These are phyloP conservation scores for Saccostrea cuccullata DNA, from an alignment of 1,140 invertebrate species.

Conservation along the genomic window DNA sequence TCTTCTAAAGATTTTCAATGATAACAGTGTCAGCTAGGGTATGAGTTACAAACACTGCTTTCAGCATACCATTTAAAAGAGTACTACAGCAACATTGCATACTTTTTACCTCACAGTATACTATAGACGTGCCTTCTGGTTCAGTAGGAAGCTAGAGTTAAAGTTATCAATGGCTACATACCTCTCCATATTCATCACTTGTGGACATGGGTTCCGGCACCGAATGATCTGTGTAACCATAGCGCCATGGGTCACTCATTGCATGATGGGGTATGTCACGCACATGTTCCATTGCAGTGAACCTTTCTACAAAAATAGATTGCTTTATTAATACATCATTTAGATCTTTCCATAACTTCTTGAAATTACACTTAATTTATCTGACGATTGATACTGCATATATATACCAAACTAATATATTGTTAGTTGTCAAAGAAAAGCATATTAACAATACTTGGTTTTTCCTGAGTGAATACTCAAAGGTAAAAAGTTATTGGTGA, in stretches of 20 bases:
- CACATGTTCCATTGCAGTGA: slow-evolving; percentile 39
- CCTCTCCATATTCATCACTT: slow-evolving; percentile 35
- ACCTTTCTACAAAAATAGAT: slow-evolving; percentile 17
- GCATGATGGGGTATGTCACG: slow-evolving; percentile 28
- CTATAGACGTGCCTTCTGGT: no score
- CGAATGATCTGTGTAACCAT: background rate
- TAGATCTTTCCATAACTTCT: background rate
- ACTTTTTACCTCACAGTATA: no score
- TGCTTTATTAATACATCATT: background rate
- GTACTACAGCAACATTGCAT: no score
- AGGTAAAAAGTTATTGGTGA: background rate
- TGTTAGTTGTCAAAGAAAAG: slow-evolving; percentile 4
- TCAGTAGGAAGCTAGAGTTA: background rate
- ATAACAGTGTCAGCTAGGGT: no score
- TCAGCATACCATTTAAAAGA: no score
- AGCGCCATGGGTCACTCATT: slow-evolving; percentile 20
- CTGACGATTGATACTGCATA: background rate
- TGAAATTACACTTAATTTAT: background rate
- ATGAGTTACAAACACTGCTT: no score
- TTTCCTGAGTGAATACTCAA: background rate
- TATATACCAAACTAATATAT: background rate
- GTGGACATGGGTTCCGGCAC: slow-evolving; percentile 24
- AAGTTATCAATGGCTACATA: background rate
- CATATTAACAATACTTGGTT: background rate
- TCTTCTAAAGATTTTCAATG: no score